These are phyloP conservation scores for Thripadectes ignobilis DNA, from an alignment of 2,797 vertebrate species.

Conservation along the genomic window DNA sequence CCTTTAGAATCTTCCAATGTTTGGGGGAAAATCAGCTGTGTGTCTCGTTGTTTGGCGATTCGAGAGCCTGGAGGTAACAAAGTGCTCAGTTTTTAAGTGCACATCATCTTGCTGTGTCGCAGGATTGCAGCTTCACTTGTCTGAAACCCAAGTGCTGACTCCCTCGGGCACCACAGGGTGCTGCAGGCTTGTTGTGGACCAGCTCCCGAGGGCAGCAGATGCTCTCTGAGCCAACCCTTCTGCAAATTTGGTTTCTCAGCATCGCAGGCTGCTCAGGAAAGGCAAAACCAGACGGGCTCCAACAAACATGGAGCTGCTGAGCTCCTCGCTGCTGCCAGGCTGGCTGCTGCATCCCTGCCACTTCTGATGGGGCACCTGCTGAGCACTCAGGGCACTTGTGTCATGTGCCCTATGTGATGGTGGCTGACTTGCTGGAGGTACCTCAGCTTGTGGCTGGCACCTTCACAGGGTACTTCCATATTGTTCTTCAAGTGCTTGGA, in stretches of 20 bases:
- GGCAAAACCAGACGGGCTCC: not conserved
- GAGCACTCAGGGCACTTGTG: not conserved
- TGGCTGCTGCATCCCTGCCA: not conserved
- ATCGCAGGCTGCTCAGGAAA: not conserved
- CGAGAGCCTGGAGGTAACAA: not conserved
- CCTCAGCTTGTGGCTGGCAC: not conserved
- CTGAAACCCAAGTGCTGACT: not conserved
- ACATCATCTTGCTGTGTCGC: rapidly evolving
- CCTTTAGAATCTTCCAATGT: not conserved
- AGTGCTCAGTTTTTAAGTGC: not conserved
- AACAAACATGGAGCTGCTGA: not conserved
- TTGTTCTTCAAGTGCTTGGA: not conserved
- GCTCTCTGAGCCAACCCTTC: not conserved
- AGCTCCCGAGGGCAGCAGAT: not conserved
- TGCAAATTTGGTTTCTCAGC: not conserved
- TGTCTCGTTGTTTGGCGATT: not conserved
- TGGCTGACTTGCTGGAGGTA: not conserved
- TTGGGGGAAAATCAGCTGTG: not conserved
- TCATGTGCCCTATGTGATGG: rapidly evolving
- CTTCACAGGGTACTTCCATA: rapidly evolving
- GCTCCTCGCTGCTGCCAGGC: not conserved
- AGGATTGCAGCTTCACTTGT: not conserved
- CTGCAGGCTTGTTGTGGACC: not conserved
- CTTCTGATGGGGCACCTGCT: not conserved
- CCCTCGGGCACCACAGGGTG: rapidly evolving